A percentile compares a stretch with the other conserved stretches of the same genome.
Conservation (phyloP, 2,797 vertebrate genomes). For the Molossus alvarezi region DNA sequence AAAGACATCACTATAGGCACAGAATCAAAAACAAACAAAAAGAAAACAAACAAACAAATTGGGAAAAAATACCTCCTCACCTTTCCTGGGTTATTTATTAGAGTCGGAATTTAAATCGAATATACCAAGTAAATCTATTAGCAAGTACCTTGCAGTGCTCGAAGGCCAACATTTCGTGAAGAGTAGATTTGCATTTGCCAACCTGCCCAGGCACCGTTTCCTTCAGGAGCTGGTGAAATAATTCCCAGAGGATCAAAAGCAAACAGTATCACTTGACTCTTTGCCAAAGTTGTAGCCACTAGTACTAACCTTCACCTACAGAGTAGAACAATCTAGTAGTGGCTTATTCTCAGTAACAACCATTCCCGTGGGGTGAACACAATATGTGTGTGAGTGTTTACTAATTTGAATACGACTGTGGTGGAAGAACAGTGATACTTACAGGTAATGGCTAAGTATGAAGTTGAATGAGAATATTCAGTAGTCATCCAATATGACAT, state of each 20-base stretch:
- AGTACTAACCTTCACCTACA: background rate
- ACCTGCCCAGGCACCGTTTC: background rate
- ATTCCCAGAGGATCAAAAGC: background rate
- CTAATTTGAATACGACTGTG: background rate
- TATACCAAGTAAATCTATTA: background rate
- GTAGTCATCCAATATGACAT: background rate
- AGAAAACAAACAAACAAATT: background rate
- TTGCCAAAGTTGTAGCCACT: background rate
- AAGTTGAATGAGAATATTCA: slow-evolving; percentile 48
- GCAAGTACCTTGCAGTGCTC: background rate
- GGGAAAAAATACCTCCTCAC: background rate
- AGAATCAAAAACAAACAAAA: background rate
- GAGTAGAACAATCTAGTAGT: background rate
- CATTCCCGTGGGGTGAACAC: background rate
- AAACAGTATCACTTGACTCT: background rate
- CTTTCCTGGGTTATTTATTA: background rate
- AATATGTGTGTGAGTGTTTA: background rate
- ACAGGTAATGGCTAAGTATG: background rate
- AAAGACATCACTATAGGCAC: background rate
- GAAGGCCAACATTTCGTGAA: background rate
- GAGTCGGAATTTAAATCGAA: slow-evolving; percentile 32
- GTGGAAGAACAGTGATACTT: background rate
- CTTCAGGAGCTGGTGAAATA: background rate
- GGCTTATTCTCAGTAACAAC: background rate
- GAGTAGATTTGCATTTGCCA: background rate